Evolutionary conservation across 2,113 vertebrate species (phyloP), one percentile per base, ranked within the genome.

Genomic region (Chaetura pelagica): DNA sequence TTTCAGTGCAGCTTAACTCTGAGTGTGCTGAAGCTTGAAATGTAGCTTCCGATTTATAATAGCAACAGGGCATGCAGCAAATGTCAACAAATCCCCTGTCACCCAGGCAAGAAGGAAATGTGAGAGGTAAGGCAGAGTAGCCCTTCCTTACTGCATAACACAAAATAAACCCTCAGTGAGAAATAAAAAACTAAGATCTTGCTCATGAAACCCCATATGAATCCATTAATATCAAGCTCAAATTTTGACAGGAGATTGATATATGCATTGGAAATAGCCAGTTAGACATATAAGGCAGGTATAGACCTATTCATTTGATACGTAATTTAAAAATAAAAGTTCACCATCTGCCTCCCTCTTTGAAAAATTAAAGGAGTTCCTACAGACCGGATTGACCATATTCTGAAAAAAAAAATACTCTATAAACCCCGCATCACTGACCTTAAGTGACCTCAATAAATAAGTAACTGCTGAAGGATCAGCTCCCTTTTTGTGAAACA

Each of bases 21-120:
- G 97, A 97, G 95, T 79, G 72, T 97, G 97, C 95, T 97, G 97
- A 97, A 97, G 97, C 97, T 97, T 98, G 96, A 98, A 98, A 98
- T 97, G 95, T 95, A 93, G 94, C 97, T 98, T 97, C 93, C 22
- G 61, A 97, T 95, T 97, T 93, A 96, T 97, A 98, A 97, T 95
- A 98, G 97, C 69, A 97, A 97, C 86, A 96, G 97, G 93, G 94
- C 93, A 98, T 97, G 93, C 89, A 90, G 97, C 96, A 98, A 98
- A 98, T 98, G 96, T 97, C 97, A 98, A 97, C 97, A 97, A 97
- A 98, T 97, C 93, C 96, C 97, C 64, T 94, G 94, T 84, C 90
- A 89, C 92, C 86, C 86, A 91, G 84, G 87, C 96, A 97, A 87
- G 95, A 58, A 97, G 82, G 87, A 97, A 97, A 97, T 97, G 93